phyloP scores from a whole-genome alignment of 2,113 vertebrate genomes.

The Phaethon lepturus region DNA sequence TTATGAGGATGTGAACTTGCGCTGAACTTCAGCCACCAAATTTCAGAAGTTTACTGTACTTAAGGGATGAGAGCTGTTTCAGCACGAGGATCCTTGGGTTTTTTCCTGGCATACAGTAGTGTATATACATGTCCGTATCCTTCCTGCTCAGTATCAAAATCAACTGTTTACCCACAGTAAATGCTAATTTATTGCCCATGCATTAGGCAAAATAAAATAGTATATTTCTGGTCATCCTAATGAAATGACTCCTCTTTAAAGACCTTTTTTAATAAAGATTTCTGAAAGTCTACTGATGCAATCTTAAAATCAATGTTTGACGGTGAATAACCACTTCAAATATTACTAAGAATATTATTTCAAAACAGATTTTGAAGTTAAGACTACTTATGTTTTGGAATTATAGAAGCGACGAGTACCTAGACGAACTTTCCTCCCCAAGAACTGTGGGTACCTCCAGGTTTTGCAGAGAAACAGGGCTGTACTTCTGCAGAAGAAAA shows the following conservation, averaged over 20 bases:
- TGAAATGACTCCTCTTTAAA: background rate
- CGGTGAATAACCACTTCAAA: background rate
- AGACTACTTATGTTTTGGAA: conserved; percentile 19
- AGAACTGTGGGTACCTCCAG: conserved; percentile 53
- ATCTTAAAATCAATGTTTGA: background rate
- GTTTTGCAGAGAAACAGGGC: background rate
- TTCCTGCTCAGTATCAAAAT: background rate
- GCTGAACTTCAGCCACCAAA: background rate
- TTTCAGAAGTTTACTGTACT: background rate
- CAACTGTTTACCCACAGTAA: background rate
- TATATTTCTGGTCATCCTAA: background rate
- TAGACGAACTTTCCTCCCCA: conserved; percentile 43
- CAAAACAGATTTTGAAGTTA: conserved; percentile 8
- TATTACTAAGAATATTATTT: conserved; percentile 8
- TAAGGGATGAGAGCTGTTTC: too few relatives aligned
- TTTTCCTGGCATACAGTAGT: background rate
- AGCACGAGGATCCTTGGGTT: fast-evolving
- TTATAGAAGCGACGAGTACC: background rate
- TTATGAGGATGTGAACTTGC: background rate
- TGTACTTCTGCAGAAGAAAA: background rate
- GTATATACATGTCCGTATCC: fast-evolving
- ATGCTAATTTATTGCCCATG: background rate
- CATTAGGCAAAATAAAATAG: background rate
- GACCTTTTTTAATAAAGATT: background rate
- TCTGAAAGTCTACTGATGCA: background rate